Evolutionary conservation across 2,888 invertebrate species (phyloP).

Genomic region (Glomeris marginata): DNA sequence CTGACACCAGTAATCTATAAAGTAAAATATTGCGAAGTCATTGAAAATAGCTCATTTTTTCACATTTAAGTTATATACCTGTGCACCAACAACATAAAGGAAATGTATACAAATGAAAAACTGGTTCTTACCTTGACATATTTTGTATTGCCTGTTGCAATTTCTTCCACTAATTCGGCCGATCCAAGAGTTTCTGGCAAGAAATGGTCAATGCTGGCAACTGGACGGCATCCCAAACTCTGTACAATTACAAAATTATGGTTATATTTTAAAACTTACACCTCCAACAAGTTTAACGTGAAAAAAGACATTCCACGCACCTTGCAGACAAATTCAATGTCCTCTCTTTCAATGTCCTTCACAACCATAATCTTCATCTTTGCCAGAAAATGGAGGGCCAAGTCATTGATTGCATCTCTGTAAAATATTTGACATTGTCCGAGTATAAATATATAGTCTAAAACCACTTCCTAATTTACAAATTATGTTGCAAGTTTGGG

Average conservation of each 20-base stretch:
- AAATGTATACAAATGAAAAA: background rate
- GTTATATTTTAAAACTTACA: conserved; percentile 2
- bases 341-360: conserved; percentile 95
- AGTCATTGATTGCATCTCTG: conserved; percentile 90
- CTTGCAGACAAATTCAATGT: conserved; percentile 94
- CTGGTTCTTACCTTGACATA: conserved; percentile 57
- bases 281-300: background rate
- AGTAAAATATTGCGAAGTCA: no score
- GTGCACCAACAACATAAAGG: no score
- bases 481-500: no score
- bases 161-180: conserved; percentile 90
- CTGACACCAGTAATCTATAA: conserved; percentile 66
- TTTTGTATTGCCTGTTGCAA: conserved; percentile 71
- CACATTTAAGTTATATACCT: no score
- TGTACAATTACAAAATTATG: conserved; percentile 23
- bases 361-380: conserved; percentile 98
- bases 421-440: conserved; percentile 14
- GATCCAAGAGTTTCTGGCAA: conserved; percentile 74
- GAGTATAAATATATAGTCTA: background rate
- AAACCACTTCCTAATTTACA: no score
- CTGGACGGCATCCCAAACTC: conserved; percentile 82
- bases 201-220: conserved; percentile 98
- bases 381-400: conserved; percentile 94
- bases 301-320: conserved; percentile 22
- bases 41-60: no score